Base-by-base conservation (phyloP, 35 echinoderm and acorn worm species). In the Hemicentrotus pulcherrimus region DNA sequence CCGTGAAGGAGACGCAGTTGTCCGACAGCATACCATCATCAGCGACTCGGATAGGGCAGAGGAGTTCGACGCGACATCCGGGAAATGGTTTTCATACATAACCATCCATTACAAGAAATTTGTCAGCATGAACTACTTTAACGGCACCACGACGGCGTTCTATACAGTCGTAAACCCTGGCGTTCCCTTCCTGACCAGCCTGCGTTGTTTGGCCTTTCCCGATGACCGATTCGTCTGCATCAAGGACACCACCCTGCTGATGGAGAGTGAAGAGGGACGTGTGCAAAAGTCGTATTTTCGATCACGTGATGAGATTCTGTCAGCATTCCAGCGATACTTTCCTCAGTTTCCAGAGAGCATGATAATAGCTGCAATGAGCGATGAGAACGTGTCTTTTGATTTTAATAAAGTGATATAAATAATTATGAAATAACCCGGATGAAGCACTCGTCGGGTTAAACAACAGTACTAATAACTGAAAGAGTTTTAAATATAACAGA, bases 221-320 rank as follows among this genome's bases (percentile, higher is more conserved):
- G n/a, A 90, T 33, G 13, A 47, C 33, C 88, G 32, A 3, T 47
- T 90, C 32, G 32, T 90, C 88, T 45, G 88, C 32, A 90, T 90
- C 32, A 90, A 90, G 24, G 88, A 90, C 88, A 47, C 88, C 88
- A 90, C 88, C n/a, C 32, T 90, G 5, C 88, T 45, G 6, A 14
- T 7, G 24, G 88, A 90, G 9, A 32, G 13, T 47, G 88, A 90
- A 90, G n/a, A 90, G 31, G 16, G 32, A 7, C 31, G 46, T 35
- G 88, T 90, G 32, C 31, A 90, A 13, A 90, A 90, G 88, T 90
- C 88, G 15, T 90, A 90, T 90, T 90, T 90, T 47, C 88, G 88
- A 47, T 90, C 88, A 5, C 88, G 32, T 45, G 88, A 90, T 31
- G 88, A 90, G 46, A 90, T 41, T 22, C 11, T 90, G 30, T 45